phyloP scores from a whole-genome alignment of 2,888 invertebrate species.

The Plusia festucae region DNA sequence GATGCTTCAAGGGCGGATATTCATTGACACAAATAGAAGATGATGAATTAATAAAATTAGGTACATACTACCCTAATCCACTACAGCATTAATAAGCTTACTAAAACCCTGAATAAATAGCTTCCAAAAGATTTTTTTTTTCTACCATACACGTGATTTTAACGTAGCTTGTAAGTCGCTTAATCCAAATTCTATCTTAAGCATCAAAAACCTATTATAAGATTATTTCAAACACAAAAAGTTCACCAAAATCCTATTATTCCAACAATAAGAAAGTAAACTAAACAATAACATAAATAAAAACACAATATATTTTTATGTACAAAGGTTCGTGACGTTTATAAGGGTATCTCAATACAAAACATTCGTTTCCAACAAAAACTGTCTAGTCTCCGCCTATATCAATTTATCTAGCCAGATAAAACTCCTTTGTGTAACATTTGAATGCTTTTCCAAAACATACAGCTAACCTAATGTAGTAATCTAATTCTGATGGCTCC shows the following conservation, averaged over 20 bases:
- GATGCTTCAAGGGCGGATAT: too few species aligned
- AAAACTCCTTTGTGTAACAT: neutral
- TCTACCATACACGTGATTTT: too few species aligned
- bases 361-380: constrained; percentile 11
- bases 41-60: too few species aligned
- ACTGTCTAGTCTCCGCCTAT: constrained; percentile 12
- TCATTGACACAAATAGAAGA: too few species aligned
- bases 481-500: too few species aligned
- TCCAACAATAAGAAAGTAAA: neutral
- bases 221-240: neutral
- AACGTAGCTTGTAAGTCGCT: too few species aligned
- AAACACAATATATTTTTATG: constrained; percentile 1
- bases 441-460: neutral
- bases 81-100: too few species aligned
- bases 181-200: too few species aligned
- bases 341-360: constrained; percentile 2
- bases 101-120: too few species aligned
- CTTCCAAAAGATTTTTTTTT: too few species aligned
- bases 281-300: neutral
- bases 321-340: constrained; percentile 7
- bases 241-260: neutral
- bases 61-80: too few species aligned
- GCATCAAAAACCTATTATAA: too few species aligned
- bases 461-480: neutral
- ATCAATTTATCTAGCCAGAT: constrained; percentile 13